Percentiles rank a stretch among this genome's conserved stretches.
Conservation (phyloP, 2,797 vertebrate species). For the Phrynocephalus vlangalii region DNA sequence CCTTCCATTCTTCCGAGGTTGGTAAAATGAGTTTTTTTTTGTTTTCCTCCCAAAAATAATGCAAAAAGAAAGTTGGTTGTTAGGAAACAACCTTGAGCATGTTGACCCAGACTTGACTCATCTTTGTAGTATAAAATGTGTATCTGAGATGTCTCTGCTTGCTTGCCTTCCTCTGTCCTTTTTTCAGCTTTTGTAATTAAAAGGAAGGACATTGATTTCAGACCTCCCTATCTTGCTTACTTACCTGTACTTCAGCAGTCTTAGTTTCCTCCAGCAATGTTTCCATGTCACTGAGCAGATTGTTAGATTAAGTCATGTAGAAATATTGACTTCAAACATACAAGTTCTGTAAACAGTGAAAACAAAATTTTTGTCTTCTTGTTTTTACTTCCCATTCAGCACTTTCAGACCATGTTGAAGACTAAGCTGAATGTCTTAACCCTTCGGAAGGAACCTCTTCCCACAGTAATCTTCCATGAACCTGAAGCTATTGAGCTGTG, state of each 20-base stretch:
- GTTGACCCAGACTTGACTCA: too few relatives aligned
- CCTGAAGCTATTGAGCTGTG: conserved; percentile 98
- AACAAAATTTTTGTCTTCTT: conserved; percentile 28
- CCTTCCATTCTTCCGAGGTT: too few relatives aligned
- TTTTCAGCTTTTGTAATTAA: neutral
- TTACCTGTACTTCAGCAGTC: conserved; percentile 17
- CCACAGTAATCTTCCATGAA: conserved; percentile 97
- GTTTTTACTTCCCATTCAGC: conserved; percentile 79
- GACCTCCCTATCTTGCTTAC: neutral
- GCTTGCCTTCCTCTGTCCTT: too few relatives aligned
- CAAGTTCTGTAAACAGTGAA: conserved; percentile 2
- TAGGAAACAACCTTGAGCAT: too few relatives aligned
- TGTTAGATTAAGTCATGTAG: conserved; percentile 21
- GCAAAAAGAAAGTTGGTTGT: too few relatives aligned
- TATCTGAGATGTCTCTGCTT: neutral
- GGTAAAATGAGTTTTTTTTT: too few relatives aligned
- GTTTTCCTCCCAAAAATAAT: too few relatives aligned
- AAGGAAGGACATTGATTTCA: neutral
- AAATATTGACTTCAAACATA: conserved; percentile 21
- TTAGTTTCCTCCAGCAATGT: conserved; percentile 6
- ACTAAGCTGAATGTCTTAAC: conserved; percentile 98
- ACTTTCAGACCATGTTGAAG: conserved; percentile 99
- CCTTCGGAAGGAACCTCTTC: conserved; percentile 94
- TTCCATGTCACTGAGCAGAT: conserved; percentile 31
- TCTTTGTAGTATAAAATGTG: too few relatives aligned